A percentile compares a stretch with the other conserved stretches of the same genome.
These are phyloP conservation scores for Aplodontia rufa DNA, from an alignment of 2,113 vertebrate genomes.

Conservation along the genomic window DNA sequence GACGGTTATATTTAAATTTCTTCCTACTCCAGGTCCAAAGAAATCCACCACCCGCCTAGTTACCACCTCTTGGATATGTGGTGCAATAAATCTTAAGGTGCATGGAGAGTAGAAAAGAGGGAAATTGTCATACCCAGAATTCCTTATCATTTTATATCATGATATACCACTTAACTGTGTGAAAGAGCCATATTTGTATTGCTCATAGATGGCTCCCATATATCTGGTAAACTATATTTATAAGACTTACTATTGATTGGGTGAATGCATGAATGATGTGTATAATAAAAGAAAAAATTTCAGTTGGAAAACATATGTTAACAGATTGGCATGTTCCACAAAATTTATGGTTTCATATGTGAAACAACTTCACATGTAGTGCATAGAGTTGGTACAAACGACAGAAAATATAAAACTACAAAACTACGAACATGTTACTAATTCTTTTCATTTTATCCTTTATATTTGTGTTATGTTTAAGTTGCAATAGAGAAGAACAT, in stretches of 20 bases:
- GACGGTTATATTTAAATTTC: background rate
- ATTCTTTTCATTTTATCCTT: background rate
- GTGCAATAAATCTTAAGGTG: background rate
- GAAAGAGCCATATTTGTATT: background rate
- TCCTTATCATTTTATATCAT: background rate
- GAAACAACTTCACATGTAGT: background rate
- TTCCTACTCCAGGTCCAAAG: background rate
- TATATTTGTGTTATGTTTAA: background rate
- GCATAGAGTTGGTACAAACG: background rate
- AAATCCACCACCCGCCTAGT: too few relatives aligned
- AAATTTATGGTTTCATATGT: background rate
- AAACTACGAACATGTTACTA: background rate
- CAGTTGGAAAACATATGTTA: background rate
- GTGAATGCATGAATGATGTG: background rate
- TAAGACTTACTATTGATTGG: background rate
- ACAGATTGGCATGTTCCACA: background rate
- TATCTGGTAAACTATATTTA: background rate
- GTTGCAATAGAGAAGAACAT: background rate
- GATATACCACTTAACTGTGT: background rate
- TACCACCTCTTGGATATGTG: background rate
- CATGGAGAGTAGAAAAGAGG: background rate
- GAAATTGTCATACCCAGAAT: background rate
- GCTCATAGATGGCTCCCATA: background rate
- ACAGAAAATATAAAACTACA: background rate
- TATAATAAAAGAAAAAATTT: background rate